Evolutionary conservation across 1,140 invertebrate genomes (phyloP).

Genomic region (Ephestia elutella): DNA sequence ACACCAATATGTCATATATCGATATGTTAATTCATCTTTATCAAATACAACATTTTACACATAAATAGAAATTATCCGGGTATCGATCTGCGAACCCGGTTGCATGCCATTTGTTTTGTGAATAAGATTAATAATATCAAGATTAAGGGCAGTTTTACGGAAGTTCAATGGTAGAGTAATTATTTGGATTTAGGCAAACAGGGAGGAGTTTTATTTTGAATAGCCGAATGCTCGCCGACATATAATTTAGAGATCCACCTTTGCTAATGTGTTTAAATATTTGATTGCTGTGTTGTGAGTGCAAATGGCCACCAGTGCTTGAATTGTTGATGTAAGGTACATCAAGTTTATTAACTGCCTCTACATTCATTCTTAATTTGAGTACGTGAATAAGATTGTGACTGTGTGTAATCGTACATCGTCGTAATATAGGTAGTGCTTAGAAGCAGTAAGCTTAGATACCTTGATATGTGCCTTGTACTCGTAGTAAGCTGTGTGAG

Average conservation of each 20-base stretch:
- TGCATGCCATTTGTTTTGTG: neutral
- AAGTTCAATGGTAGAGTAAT: neutral
- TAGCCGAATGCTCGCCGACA: neutral
- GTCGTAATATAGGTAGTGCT: too few species aligned
- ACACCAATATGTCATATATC: constrained; percentile 5
- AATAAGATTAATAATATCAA: neutral
- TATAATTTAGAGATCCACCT: neutral
- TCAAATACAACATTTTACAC: neutral
- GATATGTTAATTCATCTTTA: constrained; percentile 6
- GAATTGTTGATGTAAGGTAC: neutral
- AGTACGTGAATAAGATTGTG: too few species aligned
- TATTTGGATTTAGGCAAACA: neutral
- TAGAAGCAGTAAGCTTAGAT: too few species aligned
- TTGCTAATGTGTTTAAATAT: neutral
- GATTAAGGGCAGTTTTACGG: neutral
- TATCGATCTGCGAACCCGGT: neutral
- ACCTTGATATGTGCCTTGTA: too few species aligned
- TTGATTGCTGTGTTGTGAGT: neutral
- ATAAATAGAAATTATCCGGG: neutral
- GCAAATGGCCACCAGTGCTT: neutral
- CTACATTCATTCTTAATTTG: too few species aligned
- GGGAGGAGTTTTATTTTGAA: neutral
- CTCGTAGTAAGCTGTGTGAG: too few species aligned
- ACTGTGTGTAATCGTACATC: too few species aligned
- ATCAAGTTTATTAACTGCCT: too few species aligned